Evolutionary conservation across 2,888 invertebrate genomes (phyloP), one percentile per base, ranked within the genome.

Genomic region (Anthoptus insignis): DNA sequence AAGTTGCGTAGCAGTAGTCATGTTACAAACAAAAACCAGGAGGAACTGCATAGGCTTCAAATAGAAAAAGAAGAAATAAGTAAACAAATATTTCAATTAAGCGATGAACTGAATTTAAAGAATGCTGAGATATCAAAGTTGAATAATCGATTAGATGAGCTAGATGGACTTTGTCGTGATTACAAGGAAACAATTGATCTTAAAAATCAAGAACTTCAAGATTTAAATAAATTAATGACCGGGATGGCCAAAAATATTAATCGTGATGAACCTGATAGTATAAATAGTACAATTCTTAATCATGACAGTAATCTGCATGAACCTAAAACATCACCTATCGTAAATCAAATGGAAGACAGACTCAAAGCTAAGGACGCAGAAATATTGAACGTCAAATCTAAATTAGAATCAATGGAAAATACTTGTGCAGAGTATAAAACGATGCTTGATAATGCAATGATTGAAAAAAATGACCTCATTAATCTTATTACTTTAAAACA

Each of bases 401-500:
- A 81, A 59, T 68, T 71, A 6, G 75, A 78, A 1, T 74, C 76
- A 39, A 69, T 82, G 54, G 87, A 90, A 70, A 83, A 80, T 24
- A 65, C 76, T n/a, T 81, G 76, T 63, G 29, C 66, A 32, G 88
- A 92, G 70, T 84, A 82, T 59, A 86, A 87, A 78, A 71, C 71
- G 22, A 68, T 79, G 3, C 69, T 89, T 61, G 86, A 91, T 9
- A 83, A 77, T 7, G 75, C 81, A 0, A 79, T 74, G 50, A 84
- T 90, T 7, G 96, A 96, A 75, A 96, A 96, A 79, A 94, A 95
- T 47, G 95, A 97, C 76, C 87, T 97, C n/a, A 95, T 96, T 14
- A 95, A 94, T 70, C 89, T 96, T 11, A 89, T 98, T 0, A 97
- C 96, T 76, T 92, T 96, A 64, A 98, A 98, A 86, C 98, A 98